These are phyloP conservation scores for Pitangus sulphuratus DNA, from an alignment of 2,797 vertebrate genomes.

Conservation along the genomic window DNA sequence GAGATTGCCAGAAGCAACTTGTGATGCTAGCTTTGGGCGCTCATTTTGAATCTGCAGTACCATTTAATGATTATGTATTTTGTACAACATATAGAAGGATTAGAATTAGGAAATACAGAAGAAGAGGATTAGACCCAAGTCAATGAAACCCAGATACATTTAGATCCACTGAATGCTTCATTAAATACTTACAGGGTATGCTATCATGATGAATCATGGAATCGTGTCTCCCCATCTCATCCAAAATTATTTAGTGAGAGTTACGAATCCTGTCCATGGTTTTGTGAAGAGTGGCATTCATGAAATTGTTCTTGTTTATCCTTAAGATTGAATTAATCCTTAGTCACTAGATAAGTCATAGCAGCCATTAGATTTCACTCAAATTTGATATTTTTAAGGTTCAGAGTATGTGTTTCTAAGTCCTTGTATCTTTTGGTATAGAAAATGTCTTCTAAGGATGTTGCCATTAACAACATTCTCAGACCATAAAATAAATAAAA, in stretches of 20 bases:
- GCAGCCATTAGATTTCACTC: not conserved
- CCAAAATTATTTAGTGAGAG: not conserved
- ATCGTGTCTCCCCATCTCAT: not conserved
- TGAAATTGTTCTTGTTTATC: not conserved
- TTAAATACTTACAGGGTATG: not conserved
- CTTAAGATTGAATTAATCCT: not conserved
- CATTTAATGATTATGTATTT: not conserved
- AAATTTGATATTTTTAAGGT: not conserved
- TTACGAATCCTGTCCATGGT: not conserved
- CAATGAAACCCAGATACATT: not conserved
- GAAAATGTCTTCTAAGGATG: not conserved
- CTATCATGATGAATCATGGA: not conserved
- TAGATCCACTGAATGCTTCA: accelerated
- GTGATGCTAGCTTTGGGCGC: not conserved
- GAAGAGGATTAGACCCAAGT: not conserved
- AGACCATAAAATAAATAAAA: not conserved
- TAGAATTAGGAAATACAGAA: not conserved
- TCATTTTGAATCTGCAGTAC: not conserved
- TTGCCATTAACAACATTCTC: not conserved
- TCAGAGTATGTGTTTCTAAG: not conserved
- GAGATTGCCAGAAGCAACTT: not conserved
- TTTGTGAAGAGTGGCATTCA: not conserved
- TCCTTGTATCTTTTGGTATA: not conserved
- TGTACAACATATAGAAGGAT: not conserved
- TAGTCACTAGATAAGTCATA: not conserved